Conservation (phyloP, 2,113 vertebrate species). For the Furnarius figulus region DNA sequence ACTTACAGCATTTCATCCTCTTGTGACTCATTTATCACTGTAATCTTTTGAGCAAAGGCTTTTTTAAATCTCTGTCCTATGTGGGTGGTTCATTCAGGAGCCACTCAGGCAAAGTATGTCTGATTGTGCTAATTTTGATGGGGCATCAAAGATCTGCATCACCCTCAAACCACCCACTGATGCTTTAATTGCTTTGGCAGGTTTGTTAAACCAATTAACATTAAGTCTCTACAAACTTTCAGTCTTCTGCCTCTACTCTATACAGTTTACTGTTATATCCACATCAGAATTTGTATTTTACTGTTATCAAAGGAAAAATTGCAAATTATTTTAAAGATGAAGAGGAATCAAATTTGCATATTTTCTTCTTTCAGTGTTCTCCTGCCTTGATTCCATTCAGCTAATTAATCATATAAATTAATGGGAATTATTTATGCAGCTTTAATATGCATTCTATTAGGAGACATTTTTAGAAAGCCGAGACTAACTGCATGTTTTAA, state of each 20-base stretch:
- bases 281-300: constrained; percentile 41
- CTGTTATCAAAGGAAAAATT: constrained; percentile 43
- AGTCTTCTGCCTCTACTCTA: constrained; percentile 40
- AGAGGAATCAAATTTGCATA: not conserved
- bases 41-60: not conserved
- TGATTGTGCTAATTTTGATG: constrained; percentile 53
- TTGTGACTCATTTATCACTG: not conserved
- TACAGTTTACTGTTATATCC: not conserved
- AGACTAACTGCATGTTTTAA: not conserved
- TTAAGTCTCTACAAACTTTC: constrained; percentile 41
- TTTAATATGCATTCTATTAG: not conserved
- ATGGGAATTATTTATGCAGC: not conserved
- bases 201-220: constrained; percentile 61
- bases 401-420: not conserved
- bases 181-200: constrained; percentile 66
- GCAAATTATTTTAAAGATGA: not conserved
- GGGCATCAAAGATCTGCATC: constrained; percentile 35
- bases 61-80: not conserved
- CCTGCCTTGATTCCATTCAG: not conserved
- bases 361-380: not conserved
- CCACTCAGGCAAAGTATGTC: constrained; percentile 15
- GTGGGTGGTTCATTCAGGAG: constrained; percentile 44
- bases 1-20: not conserved
- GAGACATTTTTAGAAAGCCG: not conserved
- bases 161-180: constrained; percentile 55